phyloP scores from a whole-genome alignment of 2,888 invertebrate species.

The Drosophila cognata region DNA sequence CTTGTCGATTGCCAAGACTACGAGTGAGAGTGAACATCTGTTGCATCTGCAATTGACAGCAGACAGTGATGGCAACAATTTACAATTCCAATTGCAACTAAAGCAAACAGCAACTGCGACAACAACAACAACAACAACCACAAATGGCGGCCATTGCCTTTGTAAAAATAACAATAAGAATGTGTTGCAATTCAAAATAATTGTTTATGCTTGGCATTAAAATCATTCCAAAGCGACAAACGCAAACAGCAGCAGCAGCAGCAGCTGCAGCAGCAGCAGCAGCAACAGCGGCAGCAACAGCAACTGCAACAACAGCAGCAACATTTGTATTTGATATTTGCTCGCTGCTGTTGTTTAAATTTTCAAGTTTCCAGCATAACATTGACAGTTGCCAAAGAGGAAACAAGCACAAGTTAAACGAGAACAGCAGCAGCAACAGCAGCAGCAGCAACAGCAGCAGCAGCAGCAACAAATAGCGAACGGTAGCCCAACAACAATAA shows the following conservation, averaged over 20 bases:
- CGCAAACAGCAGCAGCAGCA: slow-evolving; percentile 43
- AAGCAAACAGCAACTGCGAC: slow-evolving; percentile 36
- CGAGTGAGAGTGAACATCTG: slow-evolving; percentile 49
- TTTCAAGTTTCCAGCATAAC: slow-evolving; percentile 76
- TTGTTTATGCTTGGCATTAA: slow-evolving; percentile 79
- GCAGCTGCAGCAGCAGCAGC: slow-evolving; percentile 9
- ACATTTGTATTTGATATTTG: slow-evolving; percentile 29
- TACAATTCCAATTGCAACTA: slow-evolving; percentile 67
- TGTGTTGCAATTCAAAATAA: slow-evolving; percentile 77
- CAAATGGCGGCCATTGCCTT: slow-evolving; percentile 66
- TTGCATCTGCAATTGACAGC: slow-evolving; percentile 58
- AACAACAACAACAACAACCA: slow-evolving; percentile 25
- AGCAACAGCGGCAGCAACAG: neutral
- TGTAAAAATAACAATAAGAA: slow-evolving; percentile 71
- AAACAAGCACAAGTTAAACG: slow-evolving; percentile 67
- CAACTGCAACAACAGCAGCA: neutral
- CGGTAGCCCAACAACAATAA: slow-evolving; percentile 46
- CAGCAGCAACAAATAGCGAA: slow-evolving; percentile 24
- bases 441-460: neutral
- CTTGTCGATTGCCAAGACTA: slow-evolving; percentile 3
- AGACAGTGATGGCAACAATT: slow-evolving; percentile 33
- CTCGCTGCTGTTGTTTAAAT: slow-evolving; percentile 43
- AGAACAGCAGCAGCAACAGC: slow-evolving; percentile 53
- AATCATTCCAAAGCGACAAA: slow-evolving; percentile 75
- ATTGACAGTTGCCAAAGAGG: slow-evolving; percentile 77